phyloP scores from a whole-genome alignment of 2,888 invertebrate genomes.

The Caprella mutica region DNA sequence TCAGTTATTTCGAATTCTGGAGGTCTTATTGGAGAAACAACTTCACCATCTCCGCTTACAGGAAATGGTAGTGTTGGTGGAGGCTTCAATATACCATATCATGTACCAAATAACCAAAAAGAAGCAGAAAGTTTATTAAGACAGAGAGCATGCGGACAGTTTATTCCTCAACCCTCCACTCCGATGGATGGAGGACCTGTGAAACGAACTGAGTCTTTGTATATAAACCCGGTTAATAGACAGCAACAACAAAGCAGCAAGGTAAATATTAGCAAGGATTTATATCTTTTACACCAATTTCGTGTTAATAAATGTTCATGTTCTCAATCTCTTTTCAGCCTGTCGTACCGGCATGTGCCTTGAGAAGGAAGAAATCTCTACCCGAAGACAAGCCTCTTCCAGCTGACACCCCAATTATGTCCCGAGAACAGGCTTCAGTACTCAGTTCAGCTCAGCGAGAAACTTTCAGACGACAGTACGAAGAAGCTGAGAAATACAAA shows the following conservation, averaged over 20 bases:
- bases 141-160: slow-evolving; percentile 56
- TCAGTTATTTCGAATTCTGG: slow-evolving; percentile 25
- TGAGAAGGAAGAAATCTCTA: slow-evolving; percentile 90
- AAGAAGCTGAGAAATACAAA: slow-evolving; percentile 79
- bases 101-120: slow-evolving; percentile 30
- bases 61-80: slow-evolving; percentile 25
- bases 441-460: slow-evolving; percentile 88
- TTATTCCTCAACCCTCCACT: slow-evolving; percentile 68
- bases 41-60: slow-evolving; percentile 28
- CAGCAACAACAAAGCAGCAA: slow-evolving; percentile 36
- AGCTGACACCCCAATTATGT: slow-evolving; percentile 64
- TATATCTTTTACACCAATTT: background rate
- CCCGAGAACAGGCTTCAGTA: slow-evolving; percentile 87
- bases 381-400: slow-evolving; percentile 71
- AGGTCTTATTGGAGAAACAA: slow-evolving; percentile 16
- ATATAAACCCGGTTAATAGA: slow-evolving; percentile 50
- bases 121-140: slow-evolving; percentile 32
- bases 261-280: slow-evolving; percentile 14
- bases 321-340: slow-evolving; percentile 13
- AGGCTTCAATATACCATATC: slow-evolving; percentile 25
- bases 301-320: background rate
- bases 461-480: slow-evolving; percentile 79
- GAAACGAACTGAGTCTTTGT: slow-evolving; percentile 81
- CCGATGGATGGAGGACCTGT: slow-evolving; percentile 43
- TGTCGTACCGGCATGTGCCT: slow-evolving; percentile 41